Base-by-base conservation (phyloP, 2,797 vertebrate genomes). In the Melanotaenia parkinsoni region DNA sequence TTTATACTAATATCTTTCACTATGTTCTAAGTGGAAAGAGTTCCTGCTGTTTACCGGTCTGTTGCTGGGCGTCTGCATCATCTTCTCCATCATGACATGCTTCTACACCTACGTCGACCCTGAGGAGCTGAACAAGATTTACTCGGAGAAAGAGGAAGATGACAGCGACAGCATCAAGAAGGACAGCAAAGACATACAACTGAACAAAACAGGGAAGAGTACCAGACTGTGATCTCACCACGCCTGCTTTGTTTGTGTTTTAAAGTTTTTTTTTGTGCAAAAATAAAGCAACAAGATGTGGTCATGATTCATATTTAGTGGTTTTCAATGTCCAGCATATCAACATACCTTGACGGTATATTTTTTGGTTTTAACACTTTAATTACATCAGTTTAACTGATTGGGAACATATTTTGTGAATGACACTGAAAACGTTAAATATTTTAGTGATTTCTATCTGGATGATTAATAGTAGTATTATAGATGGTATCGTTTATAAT, bases 41-140 rank as follows among this genome's bases (percentile, higher is more conserved):
- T 99, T 99, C 83, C 57, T 97, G 86, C 94, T 99, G 76, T 99
- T 99, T 71, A 96, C 94, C 66, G 85, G 82, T 30, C 94, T 99
- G 67, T 93, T 99, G 85, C 63, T 98, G 77, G 94, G 85, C 0
- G 96, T 99, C 80, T 96, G 91, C 92, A 26, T 98, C 90, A 93
- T 98, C 88, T 99, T 99, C 93, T 97, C 98, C 88, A 86, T 99
- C 93, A 98, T 98, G 97, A 94, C 95, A 58, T 86, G 92, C 85
- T 97, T 96, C 94, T 98, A 98, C 87, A 93, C 94, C 37, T 97
- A 96, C 33, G 87, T 96, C 5, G 91, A 96, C 77, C 93, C 94
- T 1, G 90, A 95, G 1, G 84, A 96, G 77, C 54, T 95, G 32
- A 77, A 87, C 60, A 90, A 79, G 65, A 13, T 80, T 0, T 76